phyloP scores from a whole-genome alignment of 2,113 vertebrate genomes.

The Thomomys bottae region DNA sequence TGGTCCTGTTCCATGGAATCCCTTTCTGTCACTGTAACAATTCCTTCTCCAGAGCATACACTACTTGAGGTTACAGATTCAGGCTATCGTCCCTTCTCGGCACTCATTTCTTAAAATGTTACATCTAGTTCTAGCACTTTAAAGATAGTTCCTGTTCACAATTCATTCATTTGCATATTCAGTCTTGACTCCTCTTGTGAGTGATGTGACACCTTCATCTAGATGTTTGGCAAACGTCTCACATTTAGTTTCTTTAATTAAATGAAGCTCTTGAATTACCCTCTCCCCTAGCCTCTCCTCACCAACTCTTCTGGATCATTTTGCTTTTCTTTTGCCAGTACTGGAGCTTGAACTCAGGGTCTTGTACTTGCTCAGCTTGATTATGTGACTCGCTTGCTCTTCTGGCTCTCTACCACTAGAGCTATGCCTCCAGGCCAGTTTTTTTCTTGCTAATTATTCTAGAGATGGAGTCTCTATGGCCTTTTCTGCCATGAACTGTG shows the following conservation, averaged over 20 bases:
- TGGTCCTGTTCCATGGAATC: not conserved
- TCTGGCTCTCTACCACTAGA: no score
- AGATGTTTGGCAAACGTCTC: not conserved
- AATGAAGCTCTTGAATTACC: not conserved
- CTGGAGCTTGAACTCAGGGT: no score
- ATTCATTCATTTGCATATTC: not conserved
- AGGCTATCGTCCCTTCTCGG: not conserved
- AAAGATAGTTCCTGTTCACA: not conserved
- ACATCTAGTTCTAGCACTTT: not conserved
- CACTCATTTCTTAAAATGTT: not conserved
- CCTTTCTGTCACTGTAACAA: not conserved
- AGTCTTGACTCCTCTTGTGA: not conserved
- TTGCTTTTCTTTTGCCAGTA: no score
- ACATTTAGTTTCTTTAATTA: not conserved
- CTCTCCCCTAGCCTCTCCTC: not conserved
- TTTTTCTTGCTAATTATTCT: no score
- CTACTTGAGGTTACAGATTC: not conserved
- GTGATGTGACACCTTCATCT: not conserved
- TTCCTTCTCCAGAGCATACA: not conserved
- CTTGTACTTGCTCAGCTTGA: no score
- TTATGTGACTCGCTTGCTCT: no score
- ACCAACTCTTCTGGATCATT: not conserved
- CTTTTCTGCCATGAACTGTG: no score
- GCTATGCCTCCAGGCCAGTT: no score
- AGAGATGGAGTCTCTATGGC: no score